These are phyloP conservation scores for Apantesis nais DNA, from an alignment of 2,888 invertebrate species.

Conservation along the genomic window DNA sequence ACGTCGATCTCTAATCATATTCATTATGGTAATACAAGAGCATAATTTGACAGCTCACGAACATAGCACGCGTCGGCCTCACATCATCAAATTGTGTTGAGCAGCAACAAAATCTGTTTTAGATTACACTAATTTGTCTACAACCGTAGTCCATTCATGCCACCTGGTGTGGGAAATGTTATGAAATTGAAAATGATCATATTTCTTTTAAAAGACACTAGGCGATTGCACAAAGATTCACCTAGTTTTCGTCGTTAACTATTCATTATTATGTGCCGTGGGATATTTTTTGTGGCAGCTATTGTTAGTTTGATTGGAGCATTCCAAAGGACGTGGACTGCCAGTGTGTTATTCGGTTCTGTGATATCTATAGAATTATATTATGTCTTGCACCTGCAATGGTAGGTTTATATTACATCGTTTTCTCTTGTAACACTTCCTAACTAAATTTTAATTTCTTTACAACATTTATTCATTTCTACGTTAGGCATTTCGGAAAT, in stretches of 20 bases:
- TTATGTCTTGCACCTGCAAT: not conserved
- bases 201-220: slow-evolving; percentile 84
- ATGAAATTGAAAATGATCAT: slow-evolving; percentile 86
- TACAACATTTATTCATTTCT: not conserved
- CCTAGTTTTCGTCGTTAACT: slow-evolving; percentile 85
- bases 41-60: slow-evolving; percentile 68
- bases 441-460: not conserved
- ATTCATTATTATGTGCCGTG: slow-evolving; percentile 85
- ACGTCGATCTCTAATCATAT: slow-evolving; percentile 51
- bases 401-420: not conserved
- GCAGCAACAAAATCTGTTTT: slow-evolving; percentile 74
- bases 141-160: slow-evolving; percentile 71
- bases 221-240: slow-evolving; percentile 85
- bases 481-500: too few relatives aligned
- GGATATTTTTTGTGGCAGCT: slow-evolving; percentile 74
- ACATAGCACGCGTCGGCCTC: slow-evolving; percentile 52
- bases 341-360: slow-evolving; percentile 45
- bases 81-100: slow-evolving; percentile 59
- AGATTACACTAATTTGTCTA: slow-evolving; percentile 83
- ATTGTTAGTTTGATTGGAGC: slow-evolving; percentile 81
- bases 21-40: slow-evolving; percentile 61
- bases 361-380: slow-evolving; percentile 12
- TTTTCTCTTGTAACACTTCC: not conserved
- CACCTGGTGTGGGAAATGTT: slow-evolving; percentile 79
- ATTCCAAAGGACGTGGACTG: slow-evolving; percentile 73